Conservation (phyloP, 2,888 invertebrate genomes). For the Trissolcus japonicus region DNA sequence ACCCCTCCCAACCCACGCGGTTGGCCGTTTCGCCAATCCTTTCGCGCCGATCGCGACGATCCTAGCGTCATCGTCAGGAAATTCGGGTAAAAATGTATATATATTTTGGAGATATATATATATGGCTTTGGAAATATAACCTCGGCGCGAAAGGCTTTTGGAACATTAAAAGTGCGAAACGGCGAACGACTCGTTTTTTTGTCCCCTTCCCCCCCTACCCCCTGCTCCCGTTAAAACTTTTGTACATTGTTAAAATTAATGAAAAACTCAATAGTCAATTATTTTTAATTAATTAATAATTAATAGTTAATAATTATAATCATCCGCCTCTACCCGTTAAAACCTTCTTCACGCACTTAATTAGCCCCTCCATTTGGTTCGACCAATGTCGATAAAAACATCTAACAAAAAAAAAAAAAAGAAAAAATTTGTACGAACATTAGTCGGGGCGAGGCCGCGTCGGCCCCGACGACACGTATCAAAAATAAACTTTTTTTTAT, state of each 20-base stretch:
- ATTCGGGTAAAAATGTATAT: conserved; percentile 43
- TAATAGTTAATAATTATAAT: conserved; percentile 65
- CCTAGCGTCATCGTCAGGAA: conserved; percentile 35
- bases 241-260: conserved; percentile 26
- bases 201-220: conserved; percentile 5
- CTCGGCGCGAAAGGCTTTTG: conserved; percentile 49
- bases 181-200: conserved; percentile 23
- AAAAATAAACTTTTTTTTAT: conserved; percentile 73
- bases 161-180: conserved; percentile 51
- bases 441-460: conserved; percentile 69
- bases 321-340: conserved; percentile 59
- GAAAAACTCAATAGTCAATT: conserved; percentile 48
- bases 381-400: conserved; percentile 65
- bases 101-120: conserved; percentile 42
- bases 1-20: background rate
- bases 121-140: conserved; percentile 52
- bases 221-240: conserved; percentile 39
- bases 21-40: conserved; percentile 57
- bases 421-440: conserved; percentile 13
- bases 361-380: conserved; percentile 60
- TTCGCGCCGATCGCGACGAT: conserved; percentile 49
- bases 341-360: conserved; percentile 60
- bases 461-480: conserved; percentile 74
- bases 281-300: conserved; percentile 31
- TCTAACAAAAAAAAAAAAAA: conserved; percentile 69